These are phyloP conservation scores for Conistra vaccinii DNA, from an alignment of 2,888 invertebrate species.

Conservation along the genomic window DNA sequence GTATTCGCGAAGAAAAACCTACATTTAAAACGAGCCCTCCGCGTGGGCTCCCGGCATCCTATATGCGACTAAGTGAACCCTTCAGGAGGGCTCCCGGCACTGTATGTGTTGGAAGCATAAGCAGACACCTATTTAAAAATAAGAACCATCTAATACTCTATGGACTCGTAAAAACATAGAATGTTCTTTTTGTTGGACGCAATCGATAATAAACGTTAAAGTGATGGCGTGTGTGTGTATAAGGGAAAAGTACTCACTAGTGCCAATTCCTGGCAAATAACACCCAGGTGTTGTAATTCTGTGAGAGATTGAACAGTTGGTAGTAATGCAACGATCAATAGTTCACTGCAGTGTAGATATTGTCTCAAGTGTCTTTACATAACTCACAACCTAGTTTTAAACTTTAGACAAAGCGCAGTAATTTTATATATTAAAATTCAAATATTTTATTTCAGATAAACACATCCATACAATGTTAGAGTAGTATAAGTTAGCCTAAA, in stretches of 20 bases:
- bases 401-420: not conserved
- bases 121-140: not conserved
- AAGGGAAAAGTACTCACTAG: not conserved
- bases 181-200: no score
- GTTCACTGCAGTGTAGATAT: conserved; percentile 12
- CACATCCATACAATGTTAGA: no score
- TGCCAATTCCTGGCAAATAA: not conserved
- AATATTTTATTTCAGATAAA: no score
- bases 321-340: conserved; percentile 27
- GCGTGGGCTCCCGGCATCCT: no score
- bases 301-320: conserved; percentile 11
- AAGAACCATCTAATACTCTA: not conserved
- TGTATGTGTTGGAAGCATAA: no score
- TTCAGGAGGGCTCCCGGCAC: no score
- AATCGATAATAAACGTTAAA: not conserved
- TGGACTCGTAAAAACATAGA: not conserved
- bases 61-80: no score
- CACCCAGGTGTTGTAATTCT: conserved; percentile 15
- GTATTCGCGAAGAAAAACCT: no score
- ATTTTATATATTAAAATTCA: no score
- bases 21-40: no score
- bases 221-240: not conserved
- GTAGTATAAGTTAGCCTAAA: no score
- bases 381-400: not conserved
- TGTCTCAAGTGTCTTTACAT: not conserved